These are phyloP conservation scores for Esox masquinongy DNA, from an alignment of 2,797 vertebrate genomes.

Conservation along the genomic window DNA sequence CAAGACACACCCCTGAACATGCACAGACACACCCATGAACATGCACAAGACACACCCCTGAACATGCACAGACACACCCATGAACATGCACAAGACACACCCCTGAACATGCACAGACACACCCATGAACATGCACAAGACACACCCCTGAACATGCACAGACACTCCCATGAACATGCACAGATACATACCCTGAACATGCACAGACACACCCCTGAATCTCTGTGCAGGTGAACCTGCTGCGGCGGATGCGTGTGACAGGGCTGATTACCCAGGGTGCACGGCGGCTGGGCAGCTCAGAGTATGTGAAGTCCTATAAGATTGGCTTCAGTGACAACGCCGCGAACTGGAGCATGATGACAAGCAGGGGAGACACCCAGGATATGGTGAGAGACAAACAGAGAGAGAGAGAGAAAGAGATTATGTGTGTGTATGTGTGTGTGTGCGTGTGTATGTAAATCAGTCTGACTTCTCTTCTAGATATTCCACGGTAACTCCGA, in stretches of 20 bases:
- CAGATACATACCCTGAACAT: too few relatives aligned
- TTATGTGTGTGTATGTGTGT: background rate
- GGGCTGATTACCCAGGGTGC: conserved; percentile 87
- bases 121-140: background rate
- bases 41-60: too few relatives aligned
- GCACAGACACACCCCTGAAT: background rate
- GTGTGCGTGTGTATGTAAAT: conserved; percentile 13
- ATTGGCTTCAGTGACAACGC: conserved; percentile 83
- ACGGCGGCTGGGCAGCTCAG: conserved; percentile 84
- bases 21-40: too few relatives aligned
- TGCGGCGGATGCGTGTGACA: conserved; percentile 83
- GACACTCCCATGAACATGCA: too few relatives aligned
- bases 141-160: background rate
- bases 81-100: too few relatives aligned
- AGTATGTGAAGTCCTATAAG: conserved; percentile 87
- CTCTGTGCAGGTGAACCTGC: conserved; percentile 79
- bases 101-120: background rate
- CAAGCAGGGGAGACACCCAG: conserved; percentile 79
- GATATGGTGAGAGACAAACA: conserved; percentile 76
- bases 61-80: too few relatives aligned
- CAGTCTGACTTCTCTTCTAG: conserved; percentile 49
- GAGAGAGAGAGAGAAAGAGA: background rate
- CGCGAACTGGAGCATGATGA: conserved; percentile 80
- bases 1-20: too few relatives aligned
- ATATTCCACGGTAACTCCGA: conserved; percentile 84